Conservation (phyloP, 2,888 invertebrate species). For the Rhogogaster chlorosoma region DNA sequence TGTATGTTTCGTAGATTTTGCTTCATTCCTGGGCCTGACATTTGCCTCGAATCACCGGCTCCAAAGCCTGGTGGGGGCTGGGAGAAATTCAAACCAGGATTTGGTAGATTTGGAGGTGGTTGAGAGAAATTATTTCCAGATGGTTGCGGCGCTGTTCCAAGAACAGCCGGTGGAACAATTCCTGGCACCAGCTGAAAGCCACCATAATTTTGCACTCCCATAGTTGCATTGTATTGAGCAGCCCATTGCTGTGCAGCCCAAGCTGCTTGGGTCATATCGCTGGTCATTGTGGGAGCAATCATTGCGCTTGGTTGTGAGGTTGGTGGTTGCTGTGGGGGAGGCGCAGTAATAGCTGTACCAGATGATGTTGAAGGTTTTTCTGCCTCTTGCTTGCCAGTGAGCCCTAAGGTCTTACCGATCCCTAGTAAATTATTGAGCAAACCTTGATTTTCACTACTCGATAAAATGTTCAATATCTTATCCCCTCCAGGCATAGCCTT, state of each 20-base stretch:
- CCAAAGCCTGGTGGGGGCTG: conserved; percentile 62
- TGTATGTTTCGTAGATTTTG: conserved; percentile 51
- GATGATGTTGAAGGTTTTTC: conserved; percentile 53
- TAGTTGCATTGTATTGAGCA: conserved; percentile 69
- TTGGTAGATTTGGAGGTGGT: conserved; percentile 54
- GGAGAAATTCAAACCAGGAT: conserved; percentile 64
- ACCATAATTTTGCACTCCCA: conserved; percentile 61
- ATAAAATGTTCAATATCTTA: conserved; percentile 73
- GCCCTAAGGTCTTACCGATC: conserved; percentile 74
- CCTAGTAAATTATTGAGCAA: conserved; percentile 74
- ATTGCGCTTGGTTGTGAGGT: conserved; percentile 58
- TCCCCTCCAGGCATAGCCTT: conserved; percentile 73
- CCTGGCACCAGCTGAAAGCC: conserved; percentile 58
- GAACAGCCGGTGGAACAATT: conserved; percentile 59
- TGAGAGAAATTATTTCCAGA: conserved; percentile 38
- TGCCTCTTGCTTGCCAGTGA: conserved; percentile 70
- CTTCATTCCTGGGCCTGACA: conserved; percentile 20
- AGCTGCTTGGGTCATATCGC: conserved; percentile 66
- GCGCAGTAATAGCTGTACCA: conserved; percentile 9
- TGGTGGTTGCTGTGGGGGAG: conserved; percentile 26
- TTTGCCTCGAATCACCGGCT: conserved; percentile 15
- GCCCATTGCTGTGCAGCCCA: conserved; percentile 74
- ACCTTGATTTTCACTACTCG: conserved; percentile 75
- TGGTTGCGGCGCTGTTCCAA: conserved; percentile 48
- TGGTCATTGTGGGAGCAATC: conserved; percentile 62